Evolutionary conservation across 2,888 invertebrate genomes (phyloP), one percentile per base, ranked within the genome.

Genomic region (Lepas anatifera): DNA sequence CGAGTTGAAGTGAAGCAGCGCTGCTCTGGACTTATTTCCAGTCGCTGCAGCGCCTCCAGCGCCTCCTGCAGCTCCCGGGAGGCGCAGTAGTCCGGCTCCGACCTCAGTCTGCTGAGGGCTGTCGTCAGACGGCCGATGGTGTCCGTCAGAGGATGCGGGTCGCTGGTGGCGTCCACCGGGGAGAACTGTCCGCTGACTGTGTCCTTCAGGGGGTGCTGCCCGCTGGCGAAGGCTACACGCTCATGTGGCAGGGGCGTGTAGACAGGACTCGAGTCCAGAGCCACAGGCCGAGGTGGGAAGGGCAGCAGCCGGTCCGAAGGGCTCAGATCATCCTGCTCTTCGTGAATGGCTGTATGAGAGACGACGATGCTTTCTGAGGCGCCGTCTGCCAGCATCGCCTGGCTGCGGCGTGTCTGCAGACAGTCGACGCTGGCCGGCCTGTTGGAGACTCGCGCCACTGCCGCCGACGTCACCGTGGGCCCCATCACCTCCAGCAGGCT

Each of bases 31-130:
- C 27, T 16, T 16, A 27, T 13, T 29, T 52, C 25, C 29, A 52
- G 52, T 13, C 2, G 25, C 52, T 52, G 29, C 52, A 52, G 52
- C 52, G 52, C 29, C 29, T n/a, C 29, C 29, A 52, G 52, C 52
- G 52, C 52, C 52, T 52, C 29, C 52, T 52, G 25, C 52, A 52
- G 52, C 52, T 52, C 52, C 16, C 52, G 52, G 16, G 52, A 52
- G 29, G 29, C 52, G 16, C 29, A 29, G 52, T 29, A 52, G 29
- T 52, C 16, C 13, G 52, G 52, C 16, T 52, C 52, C 27, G 25
- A 11, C 16, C 29, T 27, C 29, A 52, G 27, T 8, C 52, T 11
- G 29, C 52, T 29, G 13, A 52, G 52, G 27, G 52, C 52, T 1
- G 29, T 25, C 29, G 29, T 29, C 52, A 52, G 52, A 10, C 52